Conservation (phyloP, 2,888 invertebrate species). For the Drosophila trichaetosa region DNA sequence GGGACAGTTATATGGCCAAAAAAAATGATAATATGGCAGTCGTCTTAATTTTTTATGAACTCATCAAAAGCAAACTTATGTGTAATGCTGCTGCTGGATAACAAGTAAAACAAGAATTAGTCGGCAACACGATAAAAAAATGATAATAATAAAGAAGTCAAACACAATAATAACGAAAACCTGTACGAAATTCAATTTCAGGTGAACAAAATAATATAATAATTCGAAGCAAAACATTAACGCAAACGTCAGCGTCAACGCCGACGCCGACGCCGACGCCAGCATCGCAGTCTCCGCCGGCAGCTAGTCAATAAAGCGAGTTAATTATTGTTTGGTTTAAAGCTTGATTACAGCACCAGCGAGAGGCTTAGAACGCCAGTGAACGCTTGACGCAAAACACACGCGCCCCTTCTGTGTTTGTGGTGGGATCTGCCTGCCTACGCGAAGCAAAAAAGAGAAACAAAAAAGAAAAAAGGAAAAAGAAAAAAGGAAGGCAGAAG, state of each 20-base stretch:
- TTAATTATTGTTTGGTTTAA: slow-evolving; percentile 79
- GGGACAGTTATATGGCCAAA: slow-evolving; percentile 13
- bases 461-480: slow-evolving; percentile 4
- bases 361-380: slow-evolving; percentile 67
- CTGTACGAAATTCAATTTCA: slow-evolving; percentile 61
- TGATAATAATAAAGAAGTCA: slow-evolving; percentile 7
- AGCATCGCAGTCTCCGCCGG: slow-evolving; percentile 17
- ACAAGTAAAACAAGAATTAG: slow-evolving; percentile 65
- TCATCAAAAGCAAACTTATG: slow-evolving; percentile 35
- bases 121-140: slow-evolving; percentile 15
- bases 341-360: slow-evolving; percentile 70
- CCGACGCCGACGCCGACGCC: neutral
- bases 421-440: neutral
- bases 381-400: slow-evolving; percentile 67
- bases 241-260: neutral
- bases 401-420: slow-evolving; percentile 30
- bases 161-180: slow-evolving; percentile 32
- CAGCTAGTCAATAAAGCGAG: slow-evolving; percentile 64
- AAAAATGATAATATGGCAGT: slow-evolving; percentile 29
- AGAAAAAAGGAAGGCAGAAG: slow-evolving; percentile 5
- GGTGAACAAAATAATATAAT: slow-evolving; percentile 17
- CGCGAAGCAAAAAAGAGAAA: slow-evolving; percentile 15
- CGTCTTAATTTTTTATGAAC: slow-evolving; percentile 29
- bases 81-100: slow-evolving; percentile 30
- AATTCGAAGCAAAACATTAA: neutral